phyloP scores from a whole-genome alignment of 2,797 vertebrate species.

The Paguma larvata region DNA sequence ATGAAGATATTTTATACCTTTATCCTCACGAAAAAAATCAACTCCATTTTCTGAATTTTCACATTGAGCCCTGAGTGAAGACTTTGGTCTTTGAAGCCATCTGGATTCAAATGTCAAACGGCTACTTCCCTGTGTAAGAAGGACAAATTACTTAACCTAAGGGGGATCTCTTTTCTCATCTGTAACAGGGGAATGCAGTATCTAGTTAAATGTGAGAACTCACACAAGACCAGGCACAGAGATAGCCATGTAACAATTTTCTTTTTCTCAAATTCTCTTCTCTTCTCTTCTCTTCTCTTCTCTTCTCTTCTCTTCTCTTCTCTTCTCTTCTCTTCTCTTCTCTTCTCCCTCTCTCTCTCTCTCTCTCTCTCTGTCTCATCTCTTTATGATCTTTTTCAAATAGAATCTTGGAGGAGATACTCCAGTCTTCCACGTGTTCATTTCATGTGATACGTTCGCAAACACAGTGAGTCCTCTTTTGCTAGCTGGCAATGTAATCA shows the following conservation, averaged over 20 bases:
- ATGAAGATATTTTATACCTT: neutral
- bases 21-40: neutral
- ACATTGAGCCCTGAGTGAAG: neutral
- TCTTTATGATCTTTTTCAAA: slow-evolving; percentile 1
- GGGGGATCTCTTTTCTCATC: neutral
- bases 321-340: neutral
- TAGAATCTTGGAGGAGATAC: neutral
- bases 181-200: neutral
- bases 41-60: slow-evolving; percentile 13
- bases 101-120: neutral
- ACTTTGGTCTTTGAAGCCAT: neutral
- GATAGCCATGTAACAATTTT: neutral
- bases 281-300: neutral
- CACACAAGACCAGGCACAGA: neutral
- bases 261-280: neutral
- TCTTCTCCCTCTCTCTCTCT: neutral
- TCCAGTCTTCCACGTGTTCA: neutral
- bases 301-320: neutral
- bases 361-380: neutral
- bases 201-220: neutral
- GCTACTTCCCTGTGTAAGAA: neutral
- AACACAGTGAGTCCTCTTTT: neutral
- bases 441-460: neutral
- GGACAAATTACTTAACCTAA: neutral
- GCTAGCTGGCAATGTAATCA: neutral